Evolutionary conservation across 35 echinoderm and acorn worm species (phyloP).

Genomic region (Heliocidaris erythrogramma): DNA sequence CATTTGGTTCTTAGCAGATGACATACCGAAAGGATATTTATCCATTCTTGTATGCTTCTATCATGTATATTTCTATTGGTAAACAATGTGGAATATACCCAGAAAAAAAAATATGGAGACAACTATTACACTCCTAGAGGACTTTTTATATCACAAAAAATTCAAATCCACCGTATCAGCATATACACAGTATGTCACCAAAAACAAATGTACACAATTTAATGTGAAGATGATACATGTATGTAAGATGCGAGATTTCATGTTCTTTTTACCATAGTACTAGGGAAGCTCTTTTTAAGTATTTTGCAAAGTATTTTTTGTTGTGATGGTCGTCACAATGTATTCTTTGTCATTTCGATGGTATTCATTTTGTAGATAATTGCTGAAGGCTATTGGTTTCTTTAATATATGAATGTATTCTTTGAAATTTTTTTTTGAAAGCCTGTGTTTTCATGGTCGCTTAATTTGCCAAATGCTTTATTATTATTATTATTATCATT

Average conservation of each 20-base stretch:
- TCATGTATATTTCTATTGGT: neutral
- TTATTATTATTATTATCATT: neutral
- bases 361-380: constrained; percentile 13
- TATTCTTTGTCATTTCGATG: constrained; percentile 5
- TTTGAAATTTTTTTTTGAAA: neutral
- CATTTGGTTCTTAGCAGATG: neutral
- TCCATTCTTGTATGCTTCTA: neutral
- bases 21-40: neutral
- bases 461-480: constrained; percentile 17
- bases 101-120: neutral
- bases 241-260: neutral
- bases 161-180: neutral
- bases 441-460: neutral
- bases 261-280: neutral
- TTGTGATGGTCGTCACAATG: neutral
- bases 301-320: neutral
- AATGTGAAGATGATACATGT: neutral
- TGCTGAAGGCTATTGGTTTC: neutral
- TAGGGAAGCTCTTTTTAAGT: neutral
- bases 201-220: neutral
- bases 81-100: neutral
- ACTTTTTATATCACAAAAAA: neutral
- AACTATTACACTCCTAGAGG: neutral
- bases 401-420: neutral
- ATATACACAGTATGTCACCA: neutral